Percentiles rank a stretch among this genome's conserved stretches.
phyloP scores from a whole-genome alignment of 2,797 vertebrate species.

The Arremon aurantiirostris region DNA sequence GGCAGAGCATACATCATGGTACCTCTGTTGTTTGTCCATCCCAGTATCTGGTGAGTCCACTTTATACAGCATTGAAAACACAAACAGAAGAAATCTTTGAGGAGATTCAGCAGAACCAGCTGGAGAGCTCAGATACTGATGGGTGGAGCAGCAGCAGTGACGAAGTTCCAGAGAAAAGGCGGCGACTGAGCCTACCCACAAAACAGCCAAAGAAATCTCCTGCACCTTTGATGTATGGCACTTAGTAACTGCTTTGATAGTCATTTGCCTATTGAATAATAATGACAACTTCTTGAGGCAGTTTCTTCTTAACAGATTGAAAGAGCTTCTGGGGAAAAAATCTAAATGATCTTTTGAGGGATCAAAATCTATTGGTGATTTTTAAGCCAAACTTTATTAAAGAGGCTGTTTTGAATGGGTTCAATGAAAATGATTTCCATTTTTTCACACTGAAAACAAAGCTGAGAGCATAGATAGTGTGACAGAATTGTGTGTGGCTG shows the following conservation, averaged over 20 bases:
- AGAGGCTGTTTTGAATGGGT: background rate
- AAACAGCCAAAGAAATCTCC: constrained; percentile 55
- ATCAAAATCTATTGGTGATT: background rate
- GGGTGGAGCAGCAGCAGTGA: constrained; percentile 69
- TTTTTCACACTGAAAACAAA: background rate
- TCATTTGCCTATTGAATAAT: background rate
- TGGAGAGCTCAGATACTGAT: constrained; percentile 53
- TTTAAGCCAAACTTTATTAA: background rate
- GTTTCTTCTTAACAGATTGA: background rate
- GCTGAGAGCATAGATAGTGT: background rate
- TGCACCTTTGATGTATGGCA: constrained; percentile 72
- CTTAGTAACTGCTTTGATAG: background rate
- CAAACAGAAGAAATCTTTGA: constrained; percentile 75
- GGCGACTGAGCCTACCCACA: constrained; percentile 71
- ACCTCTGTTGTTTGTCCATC: background rate
- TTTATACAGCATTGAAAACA: constrained; percentile 81
- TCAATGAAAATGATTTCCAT: background rate
- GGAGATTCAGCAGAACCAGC: constrained; percentile 56
- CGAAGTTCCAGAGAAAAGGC: constrained; percentile 82
- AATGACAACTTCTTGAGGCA: background rate
- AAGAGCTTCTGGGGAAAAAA: background rate
- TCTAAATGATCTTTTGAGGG: background rate
- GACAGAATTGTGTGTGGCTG: background rate
- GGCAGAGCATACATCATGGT: background rate
- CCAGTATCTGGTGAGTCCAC: constrained; percentile 86